Evolutionary conservation across 2,797 vertebrate species (phyloP).

Genomic region (Acestrorhynchus altus): DNA sequence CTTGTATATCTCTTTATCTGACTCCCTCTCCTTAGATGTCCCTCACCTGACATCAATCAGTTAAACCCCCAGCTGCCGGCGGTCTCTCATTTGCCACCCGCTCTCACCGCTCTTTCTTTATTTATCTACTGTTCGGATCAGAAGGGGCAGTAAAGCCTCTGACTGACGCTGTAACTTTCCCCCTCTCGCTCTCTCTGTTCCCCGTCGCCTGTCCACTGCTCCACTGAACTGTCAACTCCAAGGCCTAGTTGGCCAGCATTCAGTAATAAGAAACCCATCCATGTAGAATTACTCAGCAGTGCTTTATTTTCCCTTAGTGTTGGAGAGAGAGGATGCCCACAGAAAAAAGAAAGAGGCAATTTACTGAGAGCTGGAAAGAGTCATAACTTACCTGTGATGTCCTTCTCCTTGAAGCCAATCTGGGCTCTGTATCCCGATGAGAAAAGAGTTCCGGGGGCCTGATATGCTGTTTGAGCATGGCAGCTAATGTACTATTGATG

Average conservation of each 20-base stretch:
- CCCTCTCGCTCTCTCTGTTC: conserved; percentile 53
- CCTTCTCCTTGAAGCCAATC: conserved; percentile 73
- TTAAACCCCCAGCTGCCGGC: conserved; percentile 48
- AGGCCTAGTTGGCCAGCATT: conserved; percentile 58
- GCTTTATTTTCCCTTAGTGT: conserved; percentile 58
- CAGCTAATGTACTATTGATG: too few relatives aligned
- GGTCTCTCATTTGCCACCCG: conserved; percentile 50
- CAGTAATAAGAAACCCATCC: conserved; percentile 62
- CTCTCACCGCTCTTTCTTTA: conserved; percentile 51
- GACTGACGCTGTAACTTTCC: conserved; percentile 58
- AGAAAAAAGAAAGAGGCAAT: conserved; percentile 63
- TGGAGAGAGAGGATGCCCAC: conserved; percentile 73
- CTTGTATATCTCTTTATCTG: not conserved
- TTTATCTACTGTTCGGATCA: conserved; percentile 59
- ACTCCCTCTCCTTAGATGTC: not conserved
- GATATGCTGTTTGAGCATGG: not conserved
- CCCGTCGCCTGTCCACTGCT: conserved; percentile 50
- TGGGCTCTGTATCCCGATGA: conserved; percentile 42
- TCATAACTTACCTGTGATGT: conserved; percentile 68
- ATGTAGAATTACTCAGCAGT: conserved; percentile 59
- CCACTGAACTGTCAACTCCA: conserved; percentile 63
- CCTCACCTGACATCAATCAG: conserved; percentile 37
- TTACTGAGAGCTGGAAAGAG: conserved; percentile 57
- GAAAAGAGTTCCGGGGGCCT: conserved; percentile 27
- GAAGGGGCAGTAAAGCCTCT: conserved; percentile 54